Evolutionary conservation across 2,888 invertebrate genomes (phyloP), one percentile per base, ranked within the genome.

Genomic region (Tenthredo livida): DNA sequence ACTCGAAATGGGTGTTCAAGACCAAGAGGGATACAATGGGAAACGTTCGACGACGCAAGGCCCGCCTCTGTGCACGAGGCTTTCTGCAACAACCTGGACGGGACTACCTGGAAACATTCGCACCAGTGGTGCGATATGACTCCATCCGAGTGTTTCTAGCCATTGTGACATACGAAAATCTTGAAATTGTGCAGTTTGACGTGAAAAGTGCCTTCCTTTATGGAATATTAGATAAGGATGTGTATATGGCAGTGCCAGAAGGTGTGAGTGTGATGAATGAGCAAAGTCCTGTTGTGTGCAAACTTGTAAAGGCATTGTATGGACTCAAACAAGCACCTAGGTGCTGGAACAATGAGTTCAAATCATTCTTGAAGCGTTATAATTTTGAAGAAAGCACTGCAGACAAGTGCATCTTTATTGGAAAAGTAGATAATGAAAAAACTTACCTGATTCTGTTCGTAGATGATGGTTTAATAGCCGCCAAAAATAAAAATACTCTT

Each of bases 121-220:
- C 29, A 29, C 29, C 29, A 29, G 29, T 29, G 29, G 72, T 72
- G 72, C 12, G 72, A 2, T 72, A 72, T 7, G 40, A 72, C 1
- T 40, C 72, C 0, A 72, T 72, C 43, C 2, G 40, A 40, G 21
- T 72, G 40, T 40, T 72, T 40, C 43, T 72, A 17, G 72, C 72
- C 5, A 72, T 72, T 0, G 72, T 72, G 43, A 40, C 72, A 6
- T 21, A 72, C 9, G 72, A 72, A 9, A 9, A 72, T 21, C 40
- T 72, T 1, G 72, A 72, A 21, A 5, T 72, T 3, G 72, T 72
- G 43, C n/a, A 72, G 21, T 72, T 72, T 21, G 72, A 72, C 1
- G 72, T 72, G 9, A 72, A 72, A 72, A 72, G 40, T n/a, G 72
- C 72, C 0, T 72, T 72, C 7, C 12, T 72, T 21, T 40, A 72